Conservation (phyloP, 2,888 invertebrate species). For the Itoplectis maculator region DNA sequence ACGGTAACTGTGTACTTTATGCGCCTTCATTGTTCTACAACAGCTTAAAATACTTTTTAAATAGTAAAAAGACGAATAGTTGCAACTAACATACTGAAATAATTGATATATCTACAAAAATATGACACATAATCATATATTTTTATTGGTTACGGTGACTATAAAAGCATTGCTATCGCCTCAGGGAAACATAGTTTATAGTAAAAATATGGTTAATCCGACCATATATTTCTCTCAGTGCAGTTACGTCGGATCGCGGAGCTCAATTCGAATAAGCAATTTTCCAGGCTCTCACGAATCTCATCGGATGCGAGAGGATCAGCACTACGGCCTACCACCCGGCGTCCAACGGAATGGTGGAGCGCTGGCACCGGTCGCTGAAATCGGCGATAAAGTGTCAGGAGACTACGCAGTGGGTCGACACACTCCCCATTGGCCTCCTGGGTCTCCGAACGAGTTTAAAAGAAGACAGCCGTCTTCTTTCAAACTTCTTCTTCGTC, state of each 20-base stretch:
- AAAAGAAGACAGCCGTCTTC: conserved; percentile 77
- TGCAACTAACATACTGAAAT: too few relatives aligned
- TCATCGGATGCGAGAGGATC: conserved; percentile 69
- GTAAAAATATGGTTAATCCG: too few relatives aligned
- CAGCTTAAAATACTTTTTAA: too few relatives aligned
- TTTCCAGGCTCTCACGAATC: conserved; percentile 69
- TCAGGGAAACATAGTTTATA: too few relatives aligned
- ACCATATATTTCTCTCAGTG: too few relatives aligned
- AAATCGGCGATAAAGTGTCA: conserved; percentile 80
- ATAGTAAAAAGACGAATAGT: too few relatives aligned
- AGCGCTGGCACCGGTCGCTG: conserved; percentile 81
- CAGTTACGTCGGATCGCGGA: conserved; percentile 79
- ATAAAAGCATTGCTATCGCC: too few relatives aligned
- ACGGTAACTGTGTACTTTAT: too few relatives aligned
- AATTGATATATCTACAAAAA: too few relatives aligned
- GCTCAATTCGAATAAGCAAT: conserved; percentile 76
- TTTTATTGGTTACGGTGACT: too few relatives aligned
- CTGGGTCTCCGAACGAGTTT: conserved; percentile 75
- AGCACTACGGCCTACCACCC: conserved; percentile 80
- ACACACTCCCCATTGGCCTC: conserved; percentile 77
- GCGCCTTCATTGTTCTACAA: too few relatives aligned
- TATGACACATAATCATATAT: too few relatives aligned
- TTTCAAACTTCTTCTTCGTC: conserved; percentile 74
- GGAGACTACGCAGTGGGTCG: conserved; percentile 70
- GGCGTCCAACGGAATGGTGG: conserved; percentile 81